Evolutionary conservation across 2,113 vertebrate species (phyloP).

Genomic region (Antigone vipio): DNA sequence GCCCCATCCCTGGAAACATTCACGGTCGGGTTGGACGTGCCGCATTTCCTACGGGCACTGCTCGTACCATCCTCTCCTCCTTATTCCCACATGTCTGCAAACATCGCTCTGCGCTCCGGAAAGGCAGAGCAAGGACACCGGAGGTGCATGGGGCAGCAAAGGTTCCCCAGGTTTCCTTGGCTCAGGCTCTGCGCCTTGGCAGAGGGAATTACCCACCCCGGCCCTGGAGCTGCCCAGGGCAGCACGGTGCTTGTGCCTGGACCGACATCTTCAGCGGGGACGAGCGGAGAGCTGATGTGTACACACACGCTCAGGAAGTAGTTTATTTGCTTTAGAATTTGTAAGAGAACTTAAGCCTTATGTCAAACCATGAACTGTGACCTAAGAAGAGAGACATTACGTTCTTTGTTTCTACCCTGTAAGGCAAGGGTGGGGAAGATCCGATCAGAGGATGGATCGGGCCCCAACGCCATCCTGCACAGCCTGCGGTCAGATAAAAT

Average conservation of each 20-base stretch:
- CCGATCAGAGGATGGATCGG: background rate
- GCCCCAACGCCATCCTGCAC: background rate
- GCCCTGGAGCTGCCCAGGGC: background rate
- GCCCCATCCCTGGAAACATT: background rate
- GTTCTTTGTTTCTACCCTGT: background rate
- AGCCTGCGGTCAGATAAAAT: background rate
- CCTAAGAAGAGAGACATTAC: background rate
- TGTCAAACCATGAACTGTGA: background rate
- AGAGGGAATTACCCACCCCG: background rate
- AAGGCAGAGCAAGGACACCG: background rate
- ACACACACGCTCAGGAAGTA: background rate
- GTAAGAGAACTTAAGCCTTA: background rate
- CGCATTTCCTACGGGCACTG: background rate
- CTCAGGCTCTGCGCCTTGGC: background rate
- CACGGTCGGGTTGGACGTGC: accelerated
- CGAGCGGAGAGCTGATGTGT: accelerated
- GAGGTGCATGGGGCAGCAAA: background rate
- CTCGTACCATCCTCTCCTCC: accelerated
- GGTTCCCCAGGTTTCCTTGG: background rate
- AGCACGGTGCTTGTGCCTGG: background rate
- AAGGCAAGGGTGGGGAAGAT: background rate
- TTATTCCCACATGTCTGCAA: accelerated
- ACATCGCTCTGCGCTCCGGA: background rate
- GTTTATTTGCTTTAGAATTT: background rate
- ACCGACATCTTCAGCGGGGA: background rate